Evolutionary conservation across 2,113 vertebrate genomes (phyloP), one percentile per base, ranked within the genome.

Genomic region (Chloropsis cyanopogon): DNA sequence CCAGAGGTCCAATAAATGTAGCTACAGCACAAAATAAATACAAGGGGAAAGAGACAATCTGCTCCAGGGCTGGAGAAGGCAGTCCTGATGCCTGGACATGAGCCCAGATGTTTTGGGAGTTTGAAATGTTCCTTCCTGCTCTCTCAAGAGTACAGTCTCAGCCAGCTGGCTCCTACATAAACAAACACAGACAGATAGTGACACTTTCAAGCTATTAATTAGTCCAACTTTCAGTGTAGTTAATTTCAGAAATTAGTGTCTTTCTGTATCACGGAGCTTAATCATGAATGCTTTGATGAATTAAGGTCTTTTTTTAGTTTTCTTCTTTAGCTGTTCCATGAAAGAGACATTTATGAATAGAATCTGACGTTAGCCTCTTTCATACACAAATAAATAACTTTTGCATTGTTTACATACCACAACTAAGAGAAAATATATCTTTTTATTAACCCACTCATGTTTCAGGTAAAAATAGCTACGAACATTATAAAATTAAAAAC

Each of bases 171-270:
- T 86, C 49, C 77, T 33, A 71, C 31, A 86, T 84, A 92, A 94
- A 91, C 72, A 95, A 88, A 93, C 80, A 81, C 47, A 88, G 86
- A 79, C 70, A 92, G 56, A 70, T 16, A 86, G 72, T 63, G 52
- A 84, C 70, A 89, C 71, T 90, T 92, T 82, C 78, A 92, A 88
- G 60, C 29, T 92, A 90, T 81, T 85, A 94, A 93, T 82, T 91
- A 94, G 84, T 69, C 54, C 65, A 88, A 47, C 18, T 77, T 92
- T 82, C 92, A 88, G 14, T 28, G 16, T 66, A 80, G 49, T 49
- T 94, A 84, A 95, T 91, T 91, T 78, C 94, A 92, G 49, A 95
- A 93, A 93, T 92, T 52, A 93, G 35, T 88, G 60, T 56, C 44
- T 86, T 95, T 88, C 29, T 4, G 10, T 90, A 83, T 86, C 56